Percentiles rank a stretch among this genome's conserved stretches.
These are phyloP conservation scores for Florisuga fusca DNA, from an alignment of 2,797 vertebrate species.

Conservation along the genomic window DNA sequence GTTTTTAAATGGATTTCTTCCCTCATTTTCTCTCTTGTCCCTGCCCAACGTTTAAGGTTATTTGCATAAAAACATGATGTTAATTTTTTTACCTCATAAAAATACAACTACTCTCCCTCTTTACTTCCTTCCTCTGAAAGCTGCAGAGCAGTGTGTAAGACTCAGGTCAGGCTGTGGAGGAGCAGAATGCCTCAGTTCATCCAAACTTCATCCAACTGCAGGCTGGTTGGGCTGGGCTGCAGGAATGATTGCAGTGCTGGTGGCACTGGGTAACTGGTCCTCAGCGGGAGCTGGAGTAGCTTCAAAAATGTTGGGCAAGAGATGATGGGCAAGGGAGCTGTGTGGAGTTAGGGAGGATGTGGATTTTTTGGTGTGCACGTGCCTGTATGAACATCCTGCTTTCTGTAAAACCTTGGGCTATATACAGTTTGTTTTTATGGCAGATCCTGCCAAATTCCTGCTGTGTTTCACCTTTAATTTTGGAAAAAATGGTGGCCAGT, in stretches of 20 bases:
- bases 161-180: neutral
- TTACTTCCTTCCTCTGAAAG: neutral
- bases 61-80: slow-evolving; percentile 32
- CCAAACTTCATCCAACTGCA: neutral
- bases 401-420: neutral
- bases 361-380: neutral
- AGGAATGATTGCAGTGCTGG: neutral
- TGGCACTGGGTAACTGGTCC: neutral
- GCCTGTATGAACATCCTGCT: fast-evolving
- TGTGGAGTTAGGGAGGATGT: neutral
- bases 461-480: neutral
- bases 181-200: neutral
- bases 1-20: slow-evolving; percentile 61
- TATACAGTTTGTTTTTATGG: neutral
- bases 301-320: neutral
- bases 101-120: neutral
- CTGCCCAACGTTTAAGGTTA: slow-evolving; percentile 16
- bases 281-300: neutral
- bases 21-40: slow-evolving; percentile 16
- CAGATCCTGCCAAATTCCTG: neutral
- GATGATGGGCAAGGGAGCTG: neutral
- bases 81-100: neutral
- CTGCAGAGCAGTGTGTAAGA: neutral
- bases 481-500: neutral
- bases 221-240: neutral